phyloP scores from a whole-genome alignment of 2,888 invertebrate species.

The Arrhopalites spinosus region DNA sequence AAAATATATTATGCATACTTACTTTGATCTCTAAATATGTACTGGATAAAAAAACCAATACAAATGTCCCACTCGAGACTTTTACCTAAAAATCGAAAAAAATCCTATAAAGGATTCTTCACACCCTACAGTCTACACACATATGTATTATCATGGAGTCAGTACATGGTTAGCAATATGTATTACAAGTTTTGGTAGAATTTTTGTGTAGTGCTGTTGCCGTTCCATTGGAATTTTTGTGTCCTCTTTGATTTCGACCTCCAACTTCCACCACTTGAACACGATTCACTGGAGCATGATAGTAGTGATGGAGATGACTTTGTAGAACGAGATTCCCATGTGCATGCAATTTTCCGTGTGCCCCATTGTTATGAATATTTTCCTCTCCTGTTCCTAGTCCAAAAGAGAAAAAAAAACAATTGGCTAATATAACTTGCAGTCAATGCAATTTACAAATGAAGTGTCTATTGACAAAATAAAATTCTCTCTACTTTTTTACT shows the following conservation, averaged over 20 bases:
- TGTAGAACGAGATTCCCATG: conserved; percentile 26
- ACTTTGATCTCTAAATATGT: too few relatives aligned
- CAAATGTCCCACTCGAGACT: too few relatives aligned
- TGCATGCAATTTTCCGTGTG: background rate
- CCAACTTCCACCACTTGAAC: background rate
- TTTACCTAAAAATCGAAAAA: too few relatives aligned
- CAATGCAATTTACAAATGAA: conserved; percentile 6
- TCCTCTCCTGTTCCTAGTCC: conserved; percentile 37
- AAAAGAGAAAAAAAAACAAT: too few relatives aligned
- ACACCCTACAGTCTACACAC: too few relatives aligned
- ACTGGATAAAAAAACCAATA: too few relatives aligned
- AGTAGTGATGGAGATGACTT: conserved; percentile 33
- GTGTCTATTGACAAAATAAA: conserved; percentile 1
- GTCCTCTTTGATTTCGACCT: conserved; percentile 11
- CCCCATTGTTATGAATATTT: conserved; percentile 31
- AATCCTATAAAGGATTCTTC: too few relatives aligned
- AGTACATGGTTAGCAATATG: conserved; percentile 20
- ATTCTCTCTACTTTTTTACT: too few relatives aligned
- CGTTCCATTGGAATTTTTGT: conserved; percentile 5
- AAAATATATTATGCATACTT: too few relatives aligned
- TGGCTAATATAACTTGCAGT: too few relatives aligned
- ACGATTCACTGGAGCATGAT: conserved; percentile 10
- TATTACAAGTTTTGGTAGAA: conserved; percentile 27
- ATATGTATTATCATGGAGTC: too few relatives aligned
- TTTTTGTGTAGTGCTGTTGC: conserved; percentile 38